phyloP scores from a whole-genome alignment of 2,797 vertebrate genomes.

The Phataginus tetradactyla region DNA sequence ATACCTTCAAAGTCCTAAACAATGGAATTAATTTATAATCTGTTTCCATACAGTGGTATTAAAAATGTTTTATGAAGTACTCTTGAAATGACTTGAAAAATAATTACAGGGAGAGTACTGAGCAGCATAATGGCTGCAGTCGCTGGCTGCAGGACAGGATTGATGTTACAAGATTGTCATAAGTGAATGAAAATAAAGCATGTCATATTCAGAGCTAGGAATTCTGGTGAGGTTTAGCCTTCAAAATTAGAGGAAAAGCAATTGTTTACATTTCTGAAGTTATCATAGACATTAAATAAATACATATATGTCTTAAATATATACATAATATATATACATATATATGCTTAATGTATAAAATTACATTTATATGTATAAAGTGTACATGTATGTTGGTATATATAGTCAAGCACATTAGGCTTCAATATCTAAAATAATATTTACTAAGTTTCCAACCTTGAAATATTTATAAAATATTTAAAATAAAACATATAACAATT shows the following conservation, averaged over 20 bases:
- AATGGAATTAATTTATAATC: slow-evolving; percentile 38
- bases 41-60: slow-evolving; percentile 36
- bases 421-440: neutral
- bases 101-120: slow-evolving; percentile 69
- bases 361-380: neutral
- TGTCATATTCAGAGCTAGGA: slow-evolving; percentile 50
- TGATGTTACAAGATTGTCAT: slow-evolving; percentile 60
- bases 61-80: slow-evolving; percentile 65
- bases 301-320: neutral
- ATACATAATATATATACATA: neutral
- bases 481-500: neutral
- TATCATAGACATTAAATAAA: neutral
- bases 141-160: slow-evolving; percentile 52
- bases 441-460: neutral
- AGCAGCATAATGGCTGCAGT: slow-evolving; percentile 50
- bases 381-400: neutral
- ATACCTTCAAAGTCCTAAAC: slow-evolving; percentile 44
- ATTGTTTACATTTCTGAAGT: neutral
- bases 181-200: slow-evolving; percentile 59
- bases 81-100: slow-evolving; percentile 75
- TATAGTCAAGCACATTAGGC: neutral
- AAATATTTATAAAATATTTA: neutral
- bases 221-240: neutral
- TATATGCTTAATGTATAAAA: neutral
- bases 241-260: neutral